A percentile compares a stretch with the other conserved stretches of the same genome.
These are phyloP conservation scores for Pampus argenteus DNA, from an alignment of 2,797 vertebrate genomes.

Conservation along the genomic window DNA sequence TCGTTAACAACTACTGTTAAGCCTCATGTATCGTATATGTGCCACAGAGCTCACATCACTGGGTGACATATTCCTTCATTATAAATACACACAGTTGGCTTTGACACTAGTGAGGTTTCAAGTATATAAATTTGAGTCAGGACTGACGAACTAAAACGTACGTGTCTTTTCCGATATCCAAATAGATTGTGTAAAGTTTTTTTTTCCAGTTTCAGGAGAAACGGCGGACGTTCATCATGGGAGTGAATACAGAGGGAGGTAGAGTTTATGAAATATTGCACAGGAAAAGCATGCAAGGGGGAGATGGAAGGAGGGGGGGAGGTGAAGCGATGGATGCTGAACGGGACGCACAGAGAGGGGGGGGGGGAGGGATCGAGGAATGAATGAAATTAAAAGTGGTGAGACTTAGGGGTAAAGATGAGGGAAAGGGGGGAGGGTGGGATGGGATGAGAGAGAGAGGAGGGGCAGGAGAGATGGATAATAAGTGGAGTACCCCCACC, in stretches of 20 bases:
- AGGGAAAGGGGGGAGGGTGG: slow-evolving; percentile 59
- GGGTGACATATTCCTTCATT: background rate
- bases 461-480: slow-evolving; percentile 80
- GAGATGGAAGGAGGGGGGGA: slow-evolving; percentile 64
- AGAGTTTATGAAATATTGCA: slow-evolving; percentile 71
- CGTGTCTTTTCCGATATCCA: slow-evolving; percentile 11
- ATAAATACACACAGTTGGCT: background rate
- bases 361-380: slow-evolving; percentile 66
- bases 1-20: background rate
- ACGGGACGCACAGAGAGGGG: slow-evolving; percentile 49
- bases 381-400: slow-evolving; percentile 82
- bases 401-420: slow-evolving; percentile 64
- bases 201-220: slow-evolving; percentile 27
- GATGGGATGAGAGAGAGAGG: slow-evolving; percentile 70
- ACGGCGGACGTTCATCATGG: slow-evolving; percentile 29
- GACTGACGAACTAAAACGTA: background rate
- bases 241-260: slow-evolving; percentile 11
- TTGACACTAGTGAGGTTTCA: background rate
- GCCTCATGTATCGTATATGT: background rate
- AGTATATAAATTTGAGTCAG: background rate
- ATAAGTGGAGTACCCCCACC: slow-evolving; percentile 80
- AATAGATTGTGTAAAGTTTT: background rate
- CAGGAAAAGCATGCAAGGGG: slow-evolving; percentile 32
- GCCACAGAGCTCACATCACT: background rate
- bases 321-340: slow-evolving; percentile 61